Evolutionary conservation across 2,888 invertebrate genomes (phyloP).

Genomic region (Ophion ventricosus): DNA sequence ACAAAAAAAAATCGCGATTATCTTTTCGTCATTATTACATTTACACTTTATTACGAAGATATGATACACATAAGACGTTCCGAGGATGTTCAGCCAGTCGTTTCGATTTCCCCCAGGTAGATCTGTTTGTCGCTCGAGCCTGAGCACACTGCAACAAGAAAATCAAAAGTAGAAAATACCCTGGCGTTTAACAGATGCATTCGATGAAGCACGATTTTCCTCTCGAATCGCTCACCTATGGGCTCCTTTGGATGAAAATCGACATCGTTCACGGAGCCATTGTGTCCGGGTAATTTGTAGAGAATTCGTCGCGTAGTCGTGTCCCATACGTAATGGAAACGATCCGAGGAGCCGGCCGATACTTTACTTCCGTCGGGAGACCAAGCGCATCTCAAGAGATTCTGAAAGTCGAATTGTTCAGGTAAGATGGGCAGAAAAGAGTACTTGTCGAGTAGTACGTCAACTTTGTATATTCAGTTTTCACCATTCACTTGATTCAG

Average conservation of each 20-base stretch:
- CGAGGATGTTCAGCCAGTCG: constrained; percentile 64
- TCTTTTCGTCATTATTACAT: constrained; percentile 37
- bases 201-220: no score
- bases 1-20: constrained; percentile 10
- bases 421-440: background rate
- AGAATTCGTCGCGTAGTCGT: constrained; percentile 95
- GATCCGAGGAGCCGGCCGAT: constrained; percentile 96
- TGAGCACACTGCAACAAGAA: constrained; percentile 89
- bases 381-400: constrained; percentile 97
- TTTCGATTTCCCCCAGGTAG: constrained; percentile 97
- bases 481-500: no score
- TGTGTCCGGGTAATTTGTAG: constrained; percentile 99
- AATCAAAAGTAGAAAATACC: constrained; percentile 22
- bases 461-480: background rate
- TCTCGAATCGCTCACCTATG: constrained; percentile 85
- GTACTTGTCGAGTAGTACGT: background rate
- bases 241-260: constrained; percentile 98
- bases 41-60: constrained; percentile 43
- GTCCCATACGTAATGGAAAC: constrained; percentile 99
- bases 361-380: constrained; percentile 96
- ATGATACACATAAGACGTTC: constrained; percentile 22
- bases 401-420: constrained; percentile 82
- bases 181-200: background rate
- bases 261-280: constrained; percentile 98
- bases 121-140: constrained; percentile 98